Evolutionary conservation across 2,113 vertebrate species (phyloP), one percentile per base, ranked within the genome.

Genomic region (Polypterus bichir): DNA sequence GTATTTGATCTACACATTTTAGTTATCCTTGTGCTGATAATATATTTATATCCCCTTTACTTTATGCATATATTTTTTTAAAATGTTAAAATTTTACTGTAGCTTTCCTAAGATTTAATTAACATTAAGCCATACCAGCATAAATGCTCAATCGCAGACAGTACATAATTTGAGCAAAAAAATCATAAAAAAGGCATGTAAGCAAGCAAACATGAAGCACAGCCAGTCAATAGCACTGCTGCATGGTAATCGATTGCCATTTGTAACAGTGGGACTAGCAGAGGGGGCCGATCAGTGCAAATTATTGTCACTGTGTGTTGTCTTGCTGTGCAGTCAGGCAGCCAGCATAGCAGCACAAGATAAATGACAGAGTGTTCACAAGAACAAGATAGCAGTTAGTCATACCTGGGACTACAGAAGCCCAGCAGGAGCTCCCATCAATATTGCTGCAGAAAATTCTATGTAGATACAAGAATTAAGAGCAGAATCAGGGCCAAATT

Each of bases 191-290:
- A 27, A 27, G 27, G 27, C 27, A 27, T 27, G 27, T 27, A 27
- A 27, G 27, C 27, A 27, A 27, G 27, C 27, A 47, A 11, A n/a
- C 27, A 9, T 54, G 49, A 65, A 68, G 57, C 69, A 62, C 62
- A 74, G 82, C 81, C 86, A 91, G 90, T 95, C 91, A 82, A 94
- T 94, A 90, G 84, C 81, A 60, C 85, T 82, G 81, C 87, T 77
- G 87, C 89, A 86, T 88, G 86, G 88, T 90, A 92, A 97, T 97
- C 92, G 90, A 96, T 96, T 85, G 88, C 89, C 89, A 91, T 93
- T 95, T 92, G 90, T 86, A 91, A 85, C 87, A 90, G 89, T 79
- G 69, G 84, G 91, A 82, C 81, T 74, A 87, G 85, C 86, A 88
- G 89, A 89, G 80, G 87, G 74, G 86, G 83, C 86, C 90, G 88